Evolutionary conservation across 1,140 invertebrate species (phyloP).

Genomic region (Spodoptera litura): DNA sequence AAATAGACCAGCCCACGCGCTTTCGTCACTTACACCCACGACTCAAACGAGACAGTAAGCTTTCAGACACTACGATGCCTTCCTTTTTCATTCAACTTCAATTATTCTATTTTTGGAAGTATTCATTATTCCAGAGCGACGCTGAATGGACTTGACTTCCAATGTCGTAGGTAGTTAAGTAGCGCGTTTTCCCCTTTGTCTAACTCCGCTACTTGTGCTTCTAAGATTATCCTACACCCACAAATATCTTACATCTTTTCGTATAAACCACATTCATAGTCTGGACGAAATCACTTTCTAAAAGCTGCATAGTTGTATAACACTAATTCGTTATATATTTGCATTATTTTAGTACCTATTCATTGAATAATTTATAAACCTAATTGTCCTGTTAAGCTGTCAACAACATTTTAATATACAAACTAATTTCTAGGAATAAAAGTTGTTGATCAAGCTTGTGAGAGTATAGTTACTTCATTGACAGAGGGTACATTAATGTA

Average conservation of each 20-base stretch:
- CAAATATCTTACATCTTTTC: neutral
- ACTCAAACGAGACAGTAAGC: constrained; percentile 55
- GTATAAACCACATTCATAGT: neutral
- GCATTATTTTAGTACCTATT: too few species aligned
- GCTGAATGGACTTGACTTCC: neutral
- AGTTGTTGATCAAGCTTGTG: too few species aligned
- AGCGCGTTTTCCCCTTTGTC: neutral
- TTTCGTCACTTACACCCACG: constrained; percentile 59
- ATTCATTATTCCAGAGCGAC: constrained; percentile 1
- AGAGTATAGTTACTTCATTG: neutral
- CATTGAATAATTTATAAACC: too few species aligned
- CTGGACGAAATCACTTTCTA: neutral
- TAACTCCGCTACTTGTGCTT: neutral
- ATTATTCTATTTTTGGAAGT: neutral
- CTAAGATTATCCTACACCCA: neutral
- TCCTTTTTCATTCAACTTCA: constrained; percentile 17
- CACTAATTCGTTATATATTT: constrained; percentile 4
- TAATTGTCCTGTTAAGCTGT: too few species aligned
- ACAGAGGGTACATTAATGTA: constrained; percentile 11
- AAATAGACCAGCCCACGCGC: constrained; percentile 64
- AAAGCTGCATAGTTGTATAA: constrained; percentile 3
- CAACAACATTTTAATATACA: too few species aligned
- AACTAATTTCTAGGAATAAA: neutral
- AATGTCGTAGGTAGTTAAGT: neutral
- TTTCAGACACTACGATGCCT: constrained; percentile 14